Base-by-base conservation (phyloP, 2,888 invertebrate species). In the Melangyna quadrimaculata region DNA sequence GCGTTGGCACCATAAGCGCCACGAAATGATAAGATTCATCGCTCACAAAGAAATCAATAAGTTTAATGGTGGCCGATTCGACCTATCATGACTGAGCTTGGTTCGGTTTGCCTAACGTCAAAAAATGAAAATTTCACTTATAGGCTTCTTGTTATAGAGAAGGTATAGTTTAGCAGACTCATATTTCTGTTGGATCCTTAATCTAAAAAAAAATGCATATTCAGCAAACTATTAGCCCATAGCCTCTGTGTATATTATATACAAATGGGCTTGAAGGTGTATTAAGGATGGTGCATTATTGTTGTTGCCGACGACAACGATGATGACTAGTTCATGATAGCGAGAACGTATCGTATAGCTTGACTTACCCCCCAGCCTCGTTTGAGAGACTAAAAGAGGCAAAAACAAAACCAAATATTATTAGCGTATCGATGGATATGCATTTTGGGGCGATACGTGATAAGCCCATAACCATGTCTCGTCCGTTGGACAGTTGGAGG, bases 381-480 rank as follows among this genome's bases (percentile, higher is more conserved):
- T 69, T 70, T 51, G 10, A 22, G 14, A 48, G 14, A 48, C 22
- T 22, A n/a, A 27, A 43, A 14, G 22, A 43, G 29, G 29, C 67
- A 65, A 48, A 77, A 77, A 73, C 37, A 53, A 78, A 86, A 70
- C 77, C 57, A 78, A 86, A 81, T 81, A 81, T 81, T 86, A 86
- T 81, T 81, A 81, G 78, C 69, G 73, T 86, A 86, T 81, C 86
- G 81, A 86, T 81, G 78, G 81, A 81, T 86, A 86, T 81, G 73
- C 86, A 86, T 81, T 86, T 81, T 77, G 70, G 77, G 81, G 86
- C 86, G 81, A 86, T 81, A 81, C 86, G 86, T 86, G 86, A 86
- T 81, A 77, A 86, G 86, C 77, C 86, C 81, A 86, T 86, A 86
- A 81, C 86, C 81, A 69, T 80, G 69, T 80, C 77, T 43, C 57